A percentile compares a stretch with the other conserved stretches of the same genome.
These are phyloP conservation scores for Chironomus riparius DNA, from an alignment of 2,888 invertebrate genomes.

Conservation along the genomic window DNA sequence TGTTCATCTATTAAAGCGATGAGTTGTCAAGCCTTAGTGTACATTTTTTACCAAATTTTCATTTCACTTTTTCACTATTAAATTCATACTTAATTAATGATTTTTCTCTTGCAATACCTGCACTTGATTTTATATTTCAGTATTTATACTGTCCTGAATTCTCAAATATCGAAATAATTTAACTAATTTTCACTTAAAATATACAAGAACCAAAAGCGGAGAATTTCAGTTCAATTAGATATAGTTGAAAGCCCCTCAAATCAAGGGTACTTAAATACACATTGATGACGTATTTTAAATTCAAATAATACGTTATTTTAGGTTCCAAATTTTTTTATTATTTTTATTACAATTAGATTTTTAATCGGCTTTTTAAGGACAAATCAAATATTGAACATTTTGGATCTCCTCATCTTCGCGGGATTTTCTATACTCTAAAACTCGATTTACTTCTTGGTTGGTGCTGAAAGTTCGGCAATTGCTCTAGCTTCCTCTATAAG, in stretches of 20 bases:
- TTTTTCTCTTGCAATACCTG: neutral
- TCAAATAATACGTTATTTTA: neutral
- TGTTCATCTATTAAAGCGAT: constrained; percentile 8
- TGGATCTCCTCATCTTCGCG: neutral
- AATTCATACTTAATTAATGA: neutral
- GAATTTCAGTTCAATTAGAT: neutral
- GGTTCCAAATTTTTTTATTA: neutral
- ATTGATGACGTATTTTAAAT: no score
- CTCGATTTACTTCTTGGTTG: constrained; percentile 30
- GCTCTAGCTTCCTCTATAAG: constrained; percentile 33
- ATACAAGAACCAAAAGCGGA: neutral
- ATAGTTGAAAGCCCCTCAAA: neutral
- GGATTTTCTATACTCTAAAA: neutral
- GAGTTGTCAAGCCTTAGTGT: constrained; percentile 19
- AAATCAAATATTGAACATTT: neutral
- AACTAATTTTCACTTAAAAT: neutral
- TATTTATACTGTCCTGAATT: neutral
- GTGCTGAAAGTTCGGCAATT: constrained; percentile 30
- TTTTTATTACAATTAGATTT: neutral
- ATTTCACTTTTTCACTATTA: constrained; percentile 10
- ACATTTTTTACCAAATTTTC: constrained; percentile 1
- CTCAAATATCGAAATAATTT: constrained; percentile 13
- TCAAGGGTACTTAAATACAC: neutral
- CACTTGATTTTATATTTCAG: neutral
- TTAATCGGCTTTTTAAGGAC: neutral